Evolutionary conservation across 2,113 vertebrate genomes (phyloP).

Genomic region (Eonycteris spelaea): DNA sequence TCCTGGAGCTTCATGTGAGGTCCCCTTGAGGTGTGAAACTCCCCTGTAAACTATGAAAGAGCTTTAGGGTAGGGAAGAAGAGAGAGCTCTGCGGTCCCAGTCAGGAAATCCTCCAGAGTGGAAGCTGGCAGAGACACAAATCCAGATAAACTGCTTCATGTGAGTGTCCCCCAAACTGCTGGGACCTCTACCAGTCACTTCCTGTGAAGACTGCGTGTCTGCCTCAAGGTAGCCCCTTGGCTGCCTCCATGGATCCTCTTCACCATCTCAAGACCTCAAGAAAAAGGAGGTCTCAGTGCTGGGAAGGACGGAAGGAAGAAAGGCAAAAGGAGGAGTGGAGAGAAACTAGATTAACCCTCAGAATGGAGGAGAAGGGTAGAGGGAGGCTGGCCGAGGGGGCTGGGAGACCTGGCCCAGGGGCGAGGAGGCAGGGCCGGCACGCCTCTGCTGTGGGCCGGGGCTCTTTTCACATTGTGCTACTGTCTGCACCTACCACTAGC

Average conservation of each 20-base stretch:
- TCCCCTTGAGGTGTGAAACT: not conserved
- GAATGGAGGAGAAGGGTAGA: not conserved
- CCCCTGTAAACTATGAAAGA: not conserved
- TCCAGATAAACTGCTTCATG: not conserved
- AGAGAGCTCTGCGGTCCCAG: not conserved
- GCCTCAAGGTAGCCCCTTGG: not conserved
- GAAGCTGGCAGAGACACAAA: not conserved
- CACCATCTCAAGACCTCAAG: not conserved
- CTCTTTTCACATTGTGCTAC: conserved; percentile 83
- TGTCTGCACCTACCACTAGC: conserved; percentile 76
- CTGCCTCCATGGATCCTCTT: not conserved
- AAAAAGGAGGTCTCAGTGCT: not conserved
- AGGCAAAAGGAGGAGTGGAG: not conserved
- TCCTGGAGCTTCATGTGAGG: not conserved
- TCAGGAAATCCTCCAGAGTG: not conserved
- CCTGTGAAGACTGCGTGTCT: not conserved
- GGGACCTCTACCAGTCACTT: not conserved
- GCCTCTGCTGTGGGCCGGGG: conserved; percentile 69
- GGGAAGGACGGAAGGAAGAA: not conserved
- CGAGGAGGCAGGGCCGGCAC: not conserved
- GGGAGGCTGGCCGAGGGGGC: not conserved
- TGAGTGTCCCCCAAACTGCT: not conserved
- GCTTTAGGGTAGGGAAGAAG: not conserved
- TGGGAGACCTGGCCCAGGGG: not conserved
- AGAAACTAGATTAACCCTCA: not conserved